Conservation (phyloP, 2,888 invertebrate species). For the Coenonympha glycerion region DNA sequence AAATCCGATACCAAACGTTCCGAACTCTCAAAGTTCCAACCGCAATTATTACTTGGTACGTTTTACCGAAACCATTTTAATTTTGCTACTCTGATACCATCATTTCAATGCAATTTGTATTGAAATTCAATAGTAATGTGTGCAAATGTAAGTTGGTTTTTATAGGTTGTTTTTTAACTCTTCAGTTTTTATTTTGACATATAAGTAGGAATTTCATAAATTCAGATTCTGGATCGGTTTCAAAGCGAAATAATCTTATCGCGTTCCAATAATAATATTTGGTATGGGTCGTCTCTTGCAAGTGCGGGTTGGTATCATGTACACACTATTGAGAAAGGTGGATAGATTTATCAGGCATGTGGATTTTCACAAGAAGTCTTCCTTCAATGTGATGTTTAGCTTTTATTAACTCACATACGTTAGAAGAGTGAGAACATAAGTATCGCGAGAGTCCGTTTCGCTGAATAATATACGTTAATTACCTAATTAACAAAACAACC, state of each 20-base stretch:
- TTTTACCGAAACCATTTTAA: background rate
- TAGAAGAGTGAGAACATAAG: too few relatives aligned
- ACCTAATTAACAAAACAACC: too few relatives aligned
- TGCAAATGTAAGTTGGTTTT: conserved; percentile 9
- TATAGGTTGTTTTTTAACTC: conserved; percentile 14
- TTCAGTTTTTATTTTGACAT: conserved; percentile 27
- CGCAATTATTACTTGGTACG: conserved; percentile 11
- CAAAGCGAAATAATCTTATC: background rate
- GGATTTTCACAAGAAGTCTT: too few relatives aligned
- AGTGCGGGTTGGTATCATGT: too few relatives aligned
- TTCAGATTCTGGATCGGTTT: conserved; percentile 1
- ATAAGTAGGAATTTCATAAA: conserved; percentile 27
- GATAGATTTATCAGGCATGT: too few relatives aligned
- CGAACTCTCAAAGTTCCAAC: background rate
- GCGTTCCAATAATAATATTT: background rate
- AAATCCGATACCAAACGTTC: background rate
- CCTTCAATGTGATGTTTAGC: too few relatives aligned
- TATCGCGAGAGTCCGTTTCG: too few relatives aligned
- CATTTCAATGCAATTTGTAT: background rate
- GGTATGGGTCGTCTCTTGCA: too few relatives aligned
- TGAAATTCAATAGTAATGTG: background rate
- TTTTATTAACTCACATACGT: too few relatives aligned
- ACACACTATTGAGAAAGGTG: too few relatives aligned
- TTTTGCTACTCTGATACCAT: background rate
- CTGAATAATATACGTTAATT: too few relatives aligned